Conservation (phyloP, 1,140 invertebrate species). For the Hestina assimilis region DNA sequence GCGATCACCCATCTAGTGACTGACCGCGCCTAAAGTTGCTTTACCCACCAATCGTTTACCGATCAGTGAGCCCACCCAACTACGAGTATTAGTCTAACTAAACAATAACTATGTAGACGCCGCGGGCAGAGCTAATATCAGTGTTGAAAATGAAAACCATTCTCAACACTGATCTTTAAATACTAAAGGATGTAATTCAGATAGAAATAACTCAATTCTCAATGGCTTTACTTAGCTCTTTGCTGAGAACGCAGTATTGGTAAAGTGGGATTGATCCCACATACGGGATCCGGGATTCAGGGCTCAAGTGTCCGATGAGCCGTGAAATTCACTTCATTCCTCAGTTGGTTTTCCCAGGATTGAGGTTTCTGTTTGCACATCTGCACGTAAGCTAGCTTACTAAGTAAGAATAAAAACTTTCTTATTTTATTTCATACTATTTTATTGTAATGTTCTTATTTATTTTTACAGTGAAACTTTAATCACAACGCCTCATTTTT, state of each 20-base stretch:
- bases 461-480: too few relatives aligned
- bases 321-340: slow-evolving; percentile 40
- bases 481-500: too few relatives aligned
- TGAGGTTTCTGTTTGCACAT: slow-evolving; percentile 12
- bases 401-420: background rate
- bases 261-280: slow-evolving; percentile 23
- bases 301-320: slow-evolving; percentile 30
- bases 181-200: background rate
- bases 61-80: too few relatives aligned
- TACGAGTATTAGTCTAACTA: too few relatives aligned
- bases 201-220: slow-evolving; percentile 14
- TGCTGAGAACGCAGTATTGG: slow-evolving; percentile 4
- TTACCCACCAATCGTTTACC: too few relatives aligned
- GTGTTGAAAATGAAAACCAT: too few relatives aligned
- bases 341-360: slow-evolving; percentile 16
- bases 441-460: too few relatives aligned
- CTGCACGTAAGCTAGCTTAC: slow-evolving; percentile 4
- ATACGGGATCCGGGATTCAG: slow-evolving; percentile 21
- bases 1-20: too few relatives aligned
- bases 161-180: background rate
- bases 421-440: background rate
- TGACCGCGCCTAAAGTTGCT: too few relatives aligned
- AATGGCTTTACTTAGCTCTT: slow-evolving; percentile 7
- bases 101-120: too few relatives aligned
- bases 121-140: too few relatives aligned